Evolutionary conservation across 2,888 invertebrate genomes (phyloP).

Genomic region (Epirrhoe tristata): DNA sequence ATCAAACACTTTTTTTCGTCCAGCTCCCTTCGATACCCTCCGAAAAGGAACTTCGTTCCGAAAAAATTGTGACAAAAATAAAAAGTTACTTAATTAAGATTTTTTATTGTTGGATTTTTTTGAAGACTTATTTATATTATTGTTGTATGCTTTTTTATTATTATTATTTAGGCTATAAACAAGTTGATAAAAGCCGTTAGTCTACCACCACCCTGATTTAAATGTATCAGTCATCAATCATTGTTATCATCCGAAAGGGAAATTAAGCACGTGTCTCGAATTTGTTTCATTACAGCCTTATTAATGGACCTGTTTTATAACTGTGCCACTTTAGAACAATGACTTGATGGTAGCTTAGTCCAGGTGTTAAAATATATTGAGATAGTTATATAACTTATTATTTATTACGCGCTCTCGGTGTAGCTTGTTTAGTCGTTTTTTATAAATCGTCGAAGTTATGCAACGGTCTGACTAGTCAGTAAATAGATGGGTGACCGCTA

Average conservation of each 20-base stretch:
- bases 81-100: too few relatives aligned
- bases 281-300: conserved; percentile 23
- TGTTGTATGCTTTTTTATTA: too few relatives aligned
- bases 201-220: conserved; percentile 15
- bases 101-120: too few relatives aligned
- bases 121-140: too few relatives aligned
- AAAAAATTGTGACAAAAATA: too few relatives aligned
- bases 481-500: too few relatives aligned
- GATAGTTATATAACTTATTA: not conserved
- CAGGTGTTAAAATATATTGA: not conserved
- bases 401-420: not conserved
- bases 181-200: not conserved
- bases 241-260: conserved; percentile 24
- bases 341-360: not conserved
- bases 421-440: not conserved
- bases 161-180: too few relatives aligned
- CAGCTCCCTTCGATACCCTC: too few relatives aligned
- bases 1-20: too few relatives aligned
- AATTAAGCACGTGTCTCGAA: conserved; percentile 17
- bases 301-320: conserved; percentile 13
- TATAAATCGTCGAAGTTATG: too few relatives aligned
- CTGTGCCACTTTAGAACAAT: conserved; percentile 2
- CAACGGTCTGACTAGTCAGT: too few relatives aligned
- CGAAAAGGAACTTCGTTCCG: too few relatives aligned
- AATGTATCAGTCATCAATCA: conserved; percentile 54